Evolutionary conservation across 2,888 invertebrate genomes (phyloP).

Genomic region (Ochropleura plecta): DNA sequence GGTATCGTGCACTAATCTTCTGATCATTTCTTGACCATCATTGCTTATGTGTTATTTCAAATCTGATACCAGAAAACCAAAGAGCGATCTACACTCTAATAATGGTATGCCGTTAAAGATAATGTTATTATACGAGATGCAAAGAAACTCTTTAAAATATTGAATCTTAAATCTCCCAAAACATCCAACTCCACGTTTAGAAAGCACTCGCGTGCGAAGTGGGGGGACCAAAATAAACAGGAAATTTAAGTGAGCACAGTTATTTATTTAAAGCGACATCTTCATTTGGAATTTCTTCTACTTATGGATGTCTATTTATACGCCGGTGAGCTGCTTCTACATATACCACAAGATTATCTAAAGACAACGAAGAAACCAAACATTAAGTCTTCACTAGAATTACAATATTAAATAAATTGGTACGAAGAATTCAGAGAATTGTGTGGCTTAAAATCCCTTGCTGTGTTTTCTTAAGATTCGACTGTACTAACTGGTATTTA

Average conservation of each 20-base stretch:
- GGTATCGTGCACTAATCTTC: background rate
- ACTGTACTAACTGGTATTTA: slow-evolving; percentile 28
- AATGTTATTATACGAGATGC: slow-evolving; percentile 1
- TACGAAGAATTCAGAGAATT: slow-evolving; percentile 25
- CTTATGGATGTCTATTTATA: slow-evolving; percentile 80
- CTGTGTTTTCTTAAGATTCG: slow-evolving; percentile 43
- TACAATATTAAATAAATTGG: slow-evolving; percentile 51
- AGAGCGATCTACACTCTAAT: background rate
- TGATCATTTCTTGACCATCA: background rate
- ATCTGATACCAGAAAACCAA: background rate
- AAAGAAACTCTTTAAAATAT: slow-evolving; percentile 54
- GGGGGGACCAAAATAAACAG: slow-evolving; percentile 86
- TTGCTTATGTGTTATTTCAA: background rate
- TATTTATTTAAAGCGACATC: slow-evolving; percentile 87
- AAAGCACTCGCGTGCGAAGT: slow-evolving; percentile 71
- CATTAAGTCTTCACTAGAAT: slow-evolving; percentile 46
- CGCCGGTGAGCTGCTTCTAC: slow-evolving; percentile 41
- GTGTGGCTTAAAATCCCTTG: slow-evolving; percentile 36
- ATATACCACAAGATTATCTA: slow-evolving; percentile 26
- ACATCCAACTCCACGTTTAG: slow-evolving; percentile 76
- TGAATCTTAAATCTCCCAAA: slow-evolving; percentile 71
- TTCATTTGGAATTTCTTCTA: slow-evolving; percentile 78
- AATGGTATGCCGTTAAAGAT: background rate
- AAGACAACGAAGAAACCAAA: slow-evolving; percentile 31
- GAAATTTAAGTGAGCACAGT: slow-evolving; percentile 83